phyloP scores from a whole-genome alignment of 2,888 invertebrate genomes.

The Noctua janthe region DNA sequence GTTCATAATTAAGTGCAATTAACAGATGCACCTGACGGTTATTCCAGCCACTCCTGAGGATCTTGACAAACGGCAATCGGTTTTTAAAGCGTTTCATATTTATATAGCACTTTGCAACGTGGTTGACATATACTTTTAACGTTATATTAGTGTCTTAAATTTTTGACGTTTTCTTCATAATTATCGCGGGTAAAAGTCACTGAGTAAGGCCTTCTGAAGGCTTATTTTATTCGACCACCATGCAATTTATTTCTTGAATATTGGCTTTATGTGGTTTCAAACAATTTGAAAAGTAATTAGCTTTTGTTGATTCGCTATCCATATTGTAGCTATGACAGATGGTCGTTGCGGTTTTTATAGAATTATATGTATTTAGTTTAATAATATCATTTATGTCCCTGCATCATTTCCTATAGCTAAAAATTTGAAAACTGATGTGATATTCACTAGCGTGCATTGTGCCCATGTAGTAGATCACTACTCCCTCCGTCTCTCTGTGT shows the following conservation, averaged over 20 bases:
- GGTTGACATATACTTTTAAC: background rate
- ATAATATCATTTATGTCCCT: background rate
- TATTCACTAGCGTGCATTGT: background rate
- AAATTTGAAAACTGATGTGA: background rate
- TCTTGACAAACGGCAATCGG: background rate
- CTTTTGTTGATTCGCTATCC: background rate
- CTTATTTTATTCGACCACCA: background rate
- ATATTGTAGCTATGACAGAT: background rate
- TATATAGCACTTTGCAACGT: background rate
- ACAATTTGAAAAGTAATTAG: background rate
- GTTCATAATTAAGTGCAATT: background rate
- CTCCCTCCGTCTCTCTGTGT: background rate
- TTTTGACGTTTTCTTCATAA: background rate
- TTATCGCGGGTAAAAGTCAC: background rate
- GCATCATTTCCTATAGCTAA: background rate
- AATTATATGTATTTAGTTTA: background rate
- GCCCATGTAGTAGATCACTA: background rate
- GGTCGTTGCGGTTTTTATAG: background rate
- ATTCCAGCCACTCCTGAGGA: background rate
- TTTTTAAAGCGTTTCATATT: background rate
- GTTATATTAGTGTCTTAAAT: background rate
- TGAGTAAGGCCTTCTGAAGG: background rate
- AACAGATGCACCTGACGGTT: too few species aligned
- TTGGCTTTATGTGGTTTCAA: background rate
- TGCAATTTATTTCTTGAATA: background rate